Percentiles rank a stretch among this genome's conserved stretches.
Conservation (phyloP, 2,888 invertebrate species). For the Troides oblongomaculatus region DNA sequence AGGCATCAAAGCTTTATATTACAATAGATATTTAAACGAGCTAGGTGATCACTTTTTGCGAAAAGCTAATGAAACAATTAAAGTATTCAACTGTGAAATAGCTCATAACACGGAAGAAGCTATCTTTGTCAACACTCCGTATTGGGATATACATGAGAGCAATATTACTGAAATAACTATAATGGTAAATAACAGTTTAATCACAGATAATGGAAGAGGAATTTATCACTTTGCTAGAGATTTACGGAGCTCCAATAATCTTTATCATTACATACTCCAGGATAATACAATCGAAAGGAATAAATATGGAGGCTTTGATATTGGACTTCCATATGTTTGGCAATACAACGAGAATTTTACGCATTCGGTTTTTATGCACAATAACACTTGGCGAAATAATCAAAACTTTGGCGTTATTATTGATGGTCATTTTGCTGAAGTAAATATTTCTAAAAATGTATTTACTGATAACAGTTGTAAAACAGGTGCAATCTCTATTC, state of each 20-base stretch:
- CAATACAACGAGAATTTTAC: conserved; percentile 96
- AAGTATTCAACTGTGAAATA: conserved; percentile 89
- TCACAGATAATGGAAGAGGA: conserved; percentile 93
- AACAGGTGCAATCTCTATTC: conserved; percentile 87
- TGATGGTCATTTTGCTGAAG: conserved; percentile 95
- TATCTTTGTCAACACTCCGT: conserved; percentile 89
- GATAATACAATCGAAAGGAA: conserved; percentile 93
- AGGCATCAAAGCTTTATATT: conserved; percentile 91
- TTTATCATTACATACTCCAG: conserved; percentile 96
- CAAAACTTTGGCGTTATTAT: conserved; percentile 90
- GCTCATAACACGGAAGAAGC: conserved; percentile 90
- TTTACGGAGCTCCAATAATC: conserved; percentile 96
- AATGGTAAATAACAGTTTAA: conserved; percentile 90
- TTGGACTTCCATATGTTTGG: conserved; percentile 96
- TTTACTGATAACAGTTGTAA: conserved; percentile 93
- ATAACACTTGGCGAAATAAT: conserved; percentile 93
- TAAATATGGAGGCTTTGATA: conserved; percentile 90
- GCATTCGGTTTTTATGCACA: conserved; percentile 92
- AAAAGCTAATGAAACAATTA: conserved; percentile 92
- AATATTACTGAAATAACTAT: conserved; percentile 95
- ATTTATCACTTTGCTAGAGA: conserved; percentile 95
- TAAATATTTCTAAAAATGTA: conserved; percentile 91
- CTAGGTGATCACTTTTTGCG: conserved; percentile 91
- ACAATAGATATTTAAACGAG: conserved; percentile 93
- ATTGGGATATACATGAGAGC: conserved; percentile 91